Conservation (phyloP, 2,797 vertebrate genomes). For the Basileuterus tristriatus region DNA sequence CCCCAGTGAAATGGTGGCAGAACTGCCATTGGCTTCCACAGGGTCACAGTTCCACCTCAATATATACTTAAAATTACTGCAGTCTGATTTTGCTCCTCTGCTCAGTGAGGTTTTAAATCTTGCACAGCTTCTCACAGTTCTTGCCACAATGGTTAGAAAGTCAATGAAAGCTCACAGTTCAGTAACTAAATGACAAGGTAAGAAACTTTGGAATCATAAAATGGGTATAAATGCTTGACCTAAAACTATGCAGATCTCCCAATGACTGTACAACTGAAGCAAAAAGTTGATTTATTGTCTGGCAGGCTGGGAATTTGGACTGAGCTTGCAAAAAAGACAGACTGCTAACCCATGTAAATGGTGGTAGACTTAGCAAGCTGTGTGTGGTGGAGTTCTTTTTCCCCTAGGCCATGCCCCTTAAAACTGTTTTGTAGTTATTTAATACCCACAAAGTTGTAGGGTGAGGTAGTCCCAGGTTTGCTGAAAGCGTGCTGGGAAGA, state of each 20-base stretch:
- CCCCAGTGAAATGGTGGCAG: not conserved
- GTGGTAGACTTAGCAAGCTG: not conserved
- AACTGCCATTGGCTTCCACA: not conserved
- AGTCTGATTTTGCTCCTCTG: conserved; percentile 10
- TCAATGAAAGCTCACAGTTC: conserved; percentile 66
- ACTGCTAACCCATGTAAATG: conserved; percentile 7
- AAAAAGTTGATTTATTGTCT: conserved; percentile 51
- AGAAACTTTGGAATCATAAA: conserved; percentile 61
- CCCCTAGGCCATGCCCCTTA: not conserved
- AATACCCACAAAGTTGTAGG: not conserved
- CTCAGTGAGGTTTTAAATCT: conserved; percentile 60
- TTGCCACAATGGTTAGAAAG: conserved; percentile 48
- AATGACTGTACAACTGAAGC: conserved; percentile 12
- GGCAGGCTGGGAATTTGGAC: conserved; percentile 16
- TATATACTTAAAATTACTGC: not conserved
- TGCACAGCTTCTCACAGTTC: conserved; percentile 18
- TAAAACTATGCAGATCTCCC: conserved; percentile 41
- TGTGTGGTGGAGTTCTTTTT: not conserved
- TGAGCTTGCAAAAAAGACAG: not conserved
- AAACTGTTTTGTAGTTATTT: not conserved
- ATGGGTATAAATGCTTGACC: conserved; percentile 58
- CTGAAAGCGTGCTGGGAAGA: not conserved
- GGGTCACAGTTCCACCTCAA: not conserved
- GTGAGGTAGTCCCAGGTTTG: not conserved
- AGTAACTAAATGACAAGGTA: conserved; percentile 62